Conservation (phyloP, 2,113 vertebrate species). For the Morone chrysops region DNA sequence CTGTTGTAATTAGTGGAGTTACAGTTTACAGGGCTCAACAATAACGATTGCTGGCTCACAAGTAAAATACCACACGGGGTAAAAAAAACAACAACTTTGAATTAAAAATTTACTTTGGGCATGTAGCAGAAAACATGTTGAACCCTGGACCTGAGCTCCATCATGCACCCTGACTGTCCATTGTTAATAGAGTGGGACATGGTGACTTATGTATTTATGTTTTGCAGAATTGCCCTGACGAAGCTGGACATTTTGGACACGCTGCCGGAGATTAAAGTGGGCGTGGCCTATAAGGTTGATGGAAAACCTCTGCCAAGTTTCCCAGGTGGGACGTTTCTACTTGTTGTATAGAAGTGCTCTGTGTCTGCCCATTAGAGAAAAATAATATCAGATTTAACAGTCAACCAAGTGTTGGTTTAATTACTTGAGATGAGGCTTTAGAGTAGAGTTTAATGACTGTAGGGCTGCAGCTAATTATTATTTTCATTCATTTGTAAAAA, state of each 20-base stretch:
- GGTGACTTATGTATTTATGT: conserved; percentile 8
- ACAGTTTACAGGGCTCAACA: background rate
- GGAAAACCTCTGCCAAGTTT: conserved; percentile 84
- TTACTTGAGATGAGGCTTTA: background rate
- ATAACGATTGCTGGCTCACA: no score
- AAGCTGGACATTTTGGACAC: conserved; percentile 88
- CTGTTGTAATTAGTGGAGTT: background rate
- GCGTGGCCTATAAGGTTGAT: conserved; percentile 83
- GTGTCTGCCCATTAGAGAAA: background rate
- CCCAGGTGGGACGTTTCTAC: conserved; percentile 76
- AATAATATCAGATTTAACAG: background rate
- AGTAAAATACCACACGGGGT: no score
- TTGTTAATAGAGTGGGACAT: background rate
- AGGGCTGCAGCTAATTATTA: background rate
- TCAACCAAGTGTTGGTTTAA: background rate
- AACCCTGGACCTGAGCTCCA: background rate
- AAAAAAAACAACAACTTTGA: no score
- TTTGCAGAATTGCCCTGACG: conserved; percentile 84
- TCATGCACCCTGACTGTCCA: background rate
- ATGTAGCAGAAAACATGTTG: no score
- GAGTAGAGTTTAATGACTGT: background rate
- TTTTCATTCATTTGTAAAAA: background rate
- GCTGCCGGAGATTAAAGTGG: conserved; percentile 86
- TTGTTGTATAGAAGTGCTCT: background rate
- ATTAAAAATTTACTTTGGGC: no score